Conservation (phyloP, 1,140 invertebrate genomes). For the Bacillus rossius region DNA sequence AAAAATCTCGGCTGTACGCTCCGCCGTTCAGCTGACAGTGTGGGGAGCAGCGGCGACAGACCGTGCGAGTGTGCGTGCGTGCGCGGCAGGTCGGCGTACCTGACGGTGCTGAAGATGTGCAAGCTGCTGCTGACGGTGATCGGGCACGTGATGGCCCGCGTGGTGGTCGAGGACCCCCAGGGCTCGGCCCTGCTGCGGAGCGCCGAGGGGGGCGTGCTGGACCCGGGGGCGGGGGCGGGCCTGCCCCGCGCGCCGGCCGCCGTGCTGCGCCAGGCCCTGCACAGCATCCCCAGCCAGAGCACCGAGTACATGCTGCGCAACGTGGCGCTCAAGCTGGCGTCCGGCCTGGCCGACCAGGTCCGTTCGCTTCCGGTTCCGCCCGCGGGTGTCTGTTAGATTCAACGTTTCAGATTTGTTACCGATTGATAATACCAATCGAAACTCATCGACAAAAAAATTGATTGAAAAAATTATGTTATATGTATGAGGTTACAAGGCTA, state of each 20-base stretch:
- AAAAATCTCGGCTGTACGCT: too few species aligned
- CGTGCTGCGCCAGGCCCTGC: slow-evolving; percentile 64
- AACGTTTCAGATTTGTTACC: too few species aligned
- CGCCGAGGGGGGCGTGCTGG: slow-evolving; percentile 27
- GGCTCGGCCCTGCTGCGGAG: background rate
- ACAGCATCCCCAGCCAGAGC: slow-evolving; percentile 60
- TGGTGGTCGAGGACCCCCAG: slow-evolving; percentile 50
- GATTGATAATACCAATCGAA: too few species aligned
- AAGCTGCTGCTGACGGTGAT: slow-evolving; percentile 86
- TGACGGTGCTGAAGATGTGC: slow-evolving; percentile 81
- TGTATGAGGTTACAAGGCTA: too few species aligned
- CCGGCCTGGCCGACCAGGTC: slow-evolving; percentile 58
- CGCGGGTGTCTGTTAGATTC: too few species aligned
- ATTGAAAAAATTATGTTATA: too few species aligned
- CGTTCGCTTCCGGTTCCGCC: too few species aligned
- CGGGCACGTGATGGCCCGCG: slow-evolving; percentile 64
- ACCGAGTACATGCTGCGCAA: slow-evolving; percentile 53
- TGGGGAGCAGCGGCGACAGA: too few species aligned
- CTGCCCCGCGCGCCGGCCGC: slow-evolving; percentile 40
- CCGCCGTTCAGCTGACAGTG: too few species aligned
- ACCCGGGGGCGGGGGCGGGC: slow-evolving; percentile 17
- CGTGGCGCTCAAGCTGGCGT: slow-evolving; percentile 69
- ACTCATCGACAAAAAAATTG: too few species aligned
- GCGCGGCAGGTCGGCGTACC: slow-evolving; percentile 63
- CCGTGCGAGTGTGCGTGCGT: too few species aligned